A percentile compares a stretch with the other conserved stretches of the same genome.
Conservation (phyloP, 2,888 invertebrate species). For the Chydorus sphaericus region DNA sequence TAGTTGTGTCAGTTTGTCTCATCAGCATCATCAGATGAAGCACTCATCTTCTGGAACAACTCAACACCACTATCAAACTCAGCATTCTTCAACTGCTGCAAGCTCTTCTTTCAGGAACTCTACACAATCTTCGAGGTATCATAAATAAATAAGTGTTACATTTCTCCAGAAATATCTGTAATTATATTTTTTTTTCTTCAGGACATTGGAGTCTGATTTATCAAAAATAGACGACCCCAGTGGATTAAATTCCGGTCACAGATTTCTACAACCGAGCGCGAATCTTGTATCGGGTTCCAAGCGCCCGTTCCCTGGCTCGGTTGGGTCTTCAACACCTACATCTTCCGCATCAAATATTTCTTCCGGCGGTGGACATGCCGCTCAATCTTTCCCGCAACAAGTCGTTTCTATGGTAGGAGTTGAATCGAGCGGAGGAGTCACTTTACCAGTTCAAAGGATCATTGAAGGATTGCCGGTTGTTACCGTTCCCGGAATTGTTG, state of each 20-base stretch:
- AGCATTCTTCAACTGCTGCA: not conserved
- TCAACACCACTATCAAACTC: not conserved
- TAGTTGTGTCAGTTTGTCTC: not conserved
- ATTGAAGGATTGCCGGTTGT: slow-evolving; percentile 8
- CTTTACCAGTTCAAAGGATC: slow-evolving; percentile 8
- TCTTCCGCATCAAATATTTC: not conserved
- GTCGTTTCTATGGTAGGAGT: slow-evolving; percentile 5
- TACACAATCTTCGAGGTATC: no score
- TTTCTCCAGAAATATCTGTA: no score
- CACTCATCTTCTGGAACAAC: no score
- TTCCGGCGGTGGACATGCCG: not conserved
- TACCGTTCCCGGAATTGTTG: slow-evolving; percentile 22
- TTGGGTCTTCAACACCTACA: not conserved
- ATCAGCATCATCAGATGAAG: not conserved
- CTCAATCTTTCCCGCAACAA: slow-evolving; percentile 4
- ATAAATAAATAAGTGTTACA: no score
- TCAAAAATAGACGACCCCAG: no score
- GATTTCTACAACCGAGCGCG: not conserved
- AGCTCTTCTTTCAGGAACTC: no score
- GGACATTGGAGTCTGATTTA: no score
- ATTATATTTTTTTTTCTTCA: no score
- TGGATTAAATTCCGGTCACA: not conserved
- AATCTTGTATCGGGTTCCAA: not conserved
- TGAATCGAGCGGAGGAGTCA: not conserved
- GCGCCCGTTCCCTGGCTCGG: not conserved